A percentile compares a stretch with the other conserved stretches of the same genome.
phyloP scores from a whole-genome alignment of 1,140 invertebrate genomes.

The Caenorhabditis remanei region DNA sequence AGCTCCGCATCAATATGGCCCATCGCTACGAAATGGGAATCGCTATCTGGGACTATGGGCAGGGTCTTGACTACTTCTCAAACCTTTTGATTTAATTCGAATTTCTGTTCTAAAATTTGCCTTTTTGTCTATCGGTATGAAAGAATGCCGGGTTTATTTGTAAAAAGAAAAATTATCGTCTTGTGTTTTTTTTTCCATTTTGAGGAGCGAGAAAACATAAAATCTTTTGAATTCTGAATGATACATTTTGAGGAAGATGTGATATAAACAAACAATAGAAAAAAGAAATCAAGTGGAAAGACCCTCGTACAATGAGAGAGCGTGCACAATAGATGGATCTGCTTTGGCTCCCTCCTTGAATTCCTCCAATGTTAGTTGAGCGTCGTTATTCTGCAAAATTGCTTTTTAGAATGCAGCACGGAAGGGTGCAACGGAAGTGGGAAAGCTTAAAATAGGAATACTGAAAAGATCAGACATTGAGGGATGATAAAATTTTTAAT shows the following conservation, averaged over 20 bases:
- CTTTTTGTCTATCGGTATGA: background rate
- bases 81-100: conserved; percentile 74
- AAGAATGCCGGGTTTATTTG: conserved; percentile 1
- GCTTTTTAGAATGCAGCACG: too few species aligned
- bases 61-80: conserved; percentile 94
- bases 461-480: too few species aligned
- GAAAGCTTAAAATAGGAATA: too few species aligned
- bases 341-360: conserved; percentile 98
- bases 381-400: conserved; percentile 89
- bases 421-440: too few species aligned
- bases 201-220: background rate
- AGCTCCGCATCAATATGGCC: conserved; percentile 86
- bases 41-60: conserved; percentile 94
- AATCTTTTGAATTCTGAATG: background rate
- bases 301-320: conserved; percentile 80
- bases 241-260: background rate
- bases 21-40: conserved; percentile 86
- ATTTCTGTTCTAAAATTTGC: background rate
- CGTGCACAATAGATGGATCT: conserved; percentile 97
- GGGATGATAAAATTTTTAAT: too few species aligned
- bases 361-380: conserved; percentile 94
- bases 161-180: background rate
- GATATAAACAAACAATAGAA: background rate
- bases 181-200: conserved; percentile 13
- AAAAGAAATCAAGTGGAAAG: conserved; percentile 70